phyloP scores from a whole-genome alignment of 2,113 vertebrate species.

The Pandion haliaetus region DNA sequence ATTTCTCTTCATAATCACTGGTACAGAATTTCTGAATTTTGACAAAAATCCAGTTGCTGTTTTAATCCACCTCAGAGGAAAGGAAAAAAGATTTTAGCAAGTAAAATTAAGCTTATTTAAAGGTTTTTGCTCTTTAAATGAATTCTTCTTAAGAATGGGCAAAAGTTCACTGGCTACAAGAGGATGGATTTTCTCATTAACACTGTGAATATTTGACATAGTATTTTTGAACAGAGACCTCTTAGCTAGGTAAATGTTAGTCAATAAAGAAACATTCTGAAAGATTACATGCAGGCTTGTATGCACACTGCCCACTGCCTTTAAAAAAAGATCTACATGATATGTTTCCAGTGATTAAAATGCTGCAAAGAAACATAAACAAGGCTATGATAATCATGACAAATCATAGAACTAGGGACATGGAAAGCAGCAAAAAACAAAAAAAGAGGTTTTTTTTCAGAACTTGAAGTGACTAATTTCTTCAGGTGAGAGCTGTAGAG shows the following conservation, averaged over 20 bases:
- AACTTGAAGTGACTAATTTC: not conserved
- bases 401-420: not conserved
- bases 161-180: not conserved
- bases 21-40: not conserved
- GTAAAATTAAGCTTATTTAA: conserved; percentile 43
- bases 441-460: fast-evolving
- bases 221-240: not conserved
- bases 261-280: conserved; percentile 3
- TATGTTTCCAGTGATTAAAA: not conserved
- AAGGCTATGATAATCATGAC: not conserved
- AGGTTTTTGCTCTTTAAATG: conserved; percentile 16
- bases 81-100: not conserved
- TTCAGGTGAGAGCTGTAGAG: not conserved
- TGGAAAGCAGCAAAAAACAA: not conserved
- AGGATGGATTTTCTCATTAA: conserved; percentile 37
- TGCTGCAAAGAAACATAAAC: not conserved
- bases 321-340: not conserved
- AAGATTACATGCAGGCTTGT: not conserved
- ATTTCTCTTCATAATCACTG: not conserved
- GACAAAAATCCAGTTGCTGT: not conserved
- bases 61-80: not conserved
- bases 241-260: conserved; percentile 20
- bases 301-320: not conserved
- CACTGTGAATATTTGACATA: conserved; percentile 18
- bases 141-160: not conserved